Evolutionary conservation across 2,797 vertebrate species (phyloP), one percentile per base, ranked within the genome.

Genomic region (Setipinna tenuifilis): DNA sequence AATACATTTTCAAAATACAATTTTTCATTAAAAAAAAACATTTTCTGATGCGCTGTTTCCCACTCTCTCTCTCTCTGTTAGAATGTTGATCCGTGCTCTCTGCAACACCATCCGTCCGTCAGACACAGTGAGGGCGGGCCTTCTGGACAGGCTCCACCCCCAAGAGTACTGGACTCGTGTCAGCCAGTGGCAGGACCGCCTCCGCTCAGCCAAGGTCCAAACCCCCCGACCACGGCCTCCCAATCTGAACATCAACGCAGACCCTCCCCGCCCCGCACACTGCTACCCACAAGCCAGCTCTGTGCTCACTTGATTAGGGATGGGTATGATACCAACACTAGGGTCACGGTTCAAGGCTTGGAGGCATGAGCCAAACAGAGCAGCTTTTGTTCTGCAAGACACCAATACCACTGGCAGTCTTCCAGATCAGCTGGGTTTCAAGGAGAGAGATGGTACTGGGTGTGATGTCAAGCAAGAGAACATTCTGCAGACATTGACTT

Each of bases 71-170:
- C 65, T 94, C 87, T 85, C 87, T 54, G 88, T 81, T 90, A 99
- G 98, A 87, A 91, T 96, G 59, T 7, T 96, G 28, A 93, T 94
- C 78, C 94, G 93, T 88, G 91, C 92, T 83, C 89, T 98, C 28
- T 90, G 93, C 87, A 96, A 95, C 90, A 96, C 95, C 0, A 0
- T 96, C 5, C 94, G 91, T 87, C 95, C 95, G 0, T 90, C 96
- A 21, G 88, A 90, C 0, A 83, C 92, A 28, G 81, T 94, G 84
- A 95, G 82, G 86, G 95, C 96, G 11, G 91, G 94, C 83, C 91
- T 86, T 82, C 88, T 92, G 6, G 95, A 96, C 82, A 89, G 83
- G 68, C 90, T 91, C 35, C 85, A 89, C 6, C 85, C 89, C 0
- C 62, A 94, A 71, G 84, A 87, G 31, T 93, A 91, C 87, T 86